These are phyloP conservation scores for Solenopsis fugax DNA, from an alignment of 1,140 invertebrate genomes.

Conservation along the genomic window DNA sequence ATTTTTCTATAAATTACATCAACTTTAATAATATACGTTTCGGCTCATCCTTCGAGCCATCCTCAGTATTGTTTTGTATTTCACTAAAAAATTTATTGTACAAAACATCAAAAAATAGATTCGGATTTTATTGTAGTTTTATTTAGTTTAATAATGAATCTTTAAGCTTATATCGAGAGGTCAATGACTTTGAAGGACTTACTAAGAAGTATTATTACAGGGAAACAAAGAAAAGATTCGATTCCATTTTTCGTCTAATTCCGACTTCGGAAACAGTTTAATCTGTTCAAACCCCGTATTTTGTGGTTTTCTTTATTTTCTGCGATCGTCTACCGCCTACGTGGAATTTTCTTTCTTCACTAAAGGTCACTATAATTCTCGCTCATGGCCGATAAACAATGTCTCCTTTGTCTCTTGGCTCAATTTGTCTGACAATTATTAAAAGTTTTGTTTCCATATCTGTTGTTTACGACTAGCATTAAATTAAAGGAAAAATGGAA, in stretches of 20 bases:
- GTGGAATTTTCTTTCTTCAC: constrained; percentile 10
- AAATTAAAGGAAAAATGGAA: constrained; percentile 1
- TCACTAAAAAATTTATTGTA: background rate
- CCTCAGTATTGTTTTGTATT: background rate
- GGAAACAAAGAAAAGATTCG: constrained; percentile 15
- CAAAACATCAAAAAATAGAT: background rate
- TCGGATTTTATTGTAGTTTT: background rate
- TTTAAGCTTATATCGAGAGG: background rate
- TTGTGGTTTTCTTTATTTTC: constrained; percentile 63
- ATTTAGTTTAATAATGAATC: background rate
- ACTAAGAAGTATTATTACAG: background rate
- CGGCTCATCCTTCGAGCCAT: no score
- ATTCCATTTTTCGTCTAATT: constrained; percentile 34
- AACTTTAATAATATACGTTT: no score
- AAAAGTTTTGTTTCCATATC: background rate
- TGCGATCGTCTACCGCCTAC: constrained; percentile 53
- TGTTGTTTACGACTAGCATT: background rate
- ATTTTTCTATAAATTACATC: no score
- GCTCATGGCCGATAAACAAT: background rate
- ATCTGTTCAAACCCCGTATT: constrained; percentile 22
- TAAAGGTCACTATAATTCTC: constrained; percentile 30
- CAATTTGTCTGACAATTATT: constrained; percentile 33
- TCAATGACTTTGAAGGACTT: background rate
- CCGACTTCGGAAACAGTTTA: constrained; percentile 12
- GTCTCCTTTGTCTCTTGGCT: background rate